Conservation (phyloP, 1,140 invertebrate species). For the Mizuhopecten yessoensis region DNA sequence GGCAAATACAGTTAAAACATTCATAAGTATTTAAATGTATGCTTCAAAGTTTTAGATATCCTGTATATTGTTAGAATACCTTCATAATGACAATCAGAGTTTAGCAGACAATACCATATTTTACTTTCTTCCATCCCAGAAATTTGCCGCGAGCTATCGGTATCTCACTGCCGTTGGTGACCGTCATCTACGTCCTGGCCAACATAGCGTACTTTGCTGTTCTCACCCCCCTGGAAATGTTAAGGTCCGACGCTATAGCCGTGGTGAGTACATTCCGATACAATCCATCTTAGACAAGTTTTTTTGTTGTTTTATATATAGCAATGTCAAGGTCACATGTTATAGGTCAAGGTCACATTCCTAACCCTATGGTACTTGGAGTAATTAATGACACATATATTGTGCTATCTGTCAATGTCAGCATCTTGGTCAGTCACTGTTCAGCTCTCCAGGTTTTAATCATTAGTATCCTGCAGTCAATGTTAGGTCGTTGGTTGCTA, state of each 20-base stretch:
- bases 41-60: neutral
- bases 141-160: slow-evolving; percentile 85
- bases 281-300: neutral
- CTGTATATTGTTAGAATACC: neutral
- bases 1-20: too few relatives aligned
- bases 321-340: neutral
- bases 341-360: neutral
- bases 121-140: slow-evolving; percentile 76
- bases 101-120: neutral
- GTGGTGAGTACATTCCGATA: slow-evolving; percentile 79
- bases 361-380: neutral
- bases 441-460: neutral
- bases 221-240: slow-evolving; percentile 83
- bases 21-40: neutral
- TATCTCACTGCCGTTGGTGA: slow-evolving; percentile 84
- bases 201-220: slow-evolving; percentile 85
- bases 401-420: slow-evolving; percentile 6
- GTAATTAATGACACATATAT: neutral
- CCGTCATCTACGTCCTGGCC: slow-evolving; percentile 84
- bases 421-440: neutral
- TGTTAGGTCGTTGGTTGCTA: too few relatives aligned
- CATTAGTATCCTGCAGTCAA: too few relatives aligned
- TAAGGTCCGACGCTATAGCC: slow-evolving; percentile 84
- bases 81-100: neutral
- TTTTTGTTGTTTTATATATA: neutral